Conservation (phyloP, 2,888 invertebrate genomes). For the Terebella lapidaria region DNA sequence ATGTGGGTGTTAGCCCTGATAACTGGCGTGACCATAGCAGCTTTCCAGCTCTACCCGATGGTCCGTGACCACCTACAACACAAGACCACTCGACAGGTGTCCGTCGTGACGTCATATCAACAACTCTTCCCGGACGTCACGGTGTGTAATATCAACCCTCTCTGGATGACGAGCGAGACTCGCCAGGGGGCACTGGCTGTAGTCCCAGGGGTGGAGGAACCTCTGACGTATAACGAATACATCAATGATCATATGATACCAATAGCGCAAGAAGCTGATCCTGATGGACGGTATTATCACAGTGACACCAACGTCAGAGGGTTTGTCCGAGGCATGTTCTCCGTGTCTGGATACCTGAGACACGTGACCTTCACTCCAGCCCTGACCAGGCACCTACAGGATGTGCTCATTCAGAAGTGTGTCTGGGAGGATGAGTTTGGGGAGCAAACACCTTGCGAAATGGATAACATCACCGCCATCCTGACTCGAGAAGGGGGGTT, state of each 20-base stretch:
- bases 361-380: neutral
- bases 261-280: too few species aligned
- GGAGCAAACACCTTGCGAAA: neutral
- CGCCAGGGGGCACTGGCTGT: neutral
- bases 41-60: neutral
- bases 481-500: neutral
- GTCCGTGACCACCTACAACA: neutral
- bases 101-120: neutral
- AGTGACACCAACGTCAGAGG: neutral
- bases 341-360: neutral
- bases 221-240: neutral
- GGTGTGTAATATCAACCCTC: neutral
- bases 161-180: neutral
- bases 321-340: neutral
- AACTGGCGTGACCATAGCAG: neutral
- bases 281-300: too few species aligned
- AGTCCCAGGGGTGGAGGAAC: neutral
- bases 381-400: neutral
- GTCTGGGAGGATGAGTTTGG: neutral
- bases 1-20: neutral
- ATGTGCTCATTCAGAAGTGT: neutral
- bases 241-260: too few species aligned
- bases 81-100: neutral
- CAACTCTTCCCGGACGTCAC: neutral
- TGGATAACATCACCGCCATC: neutral